Base-by-base conservation (phyloP, 2,888 invertebrate species). In the Aphrophora alni region DNA sequence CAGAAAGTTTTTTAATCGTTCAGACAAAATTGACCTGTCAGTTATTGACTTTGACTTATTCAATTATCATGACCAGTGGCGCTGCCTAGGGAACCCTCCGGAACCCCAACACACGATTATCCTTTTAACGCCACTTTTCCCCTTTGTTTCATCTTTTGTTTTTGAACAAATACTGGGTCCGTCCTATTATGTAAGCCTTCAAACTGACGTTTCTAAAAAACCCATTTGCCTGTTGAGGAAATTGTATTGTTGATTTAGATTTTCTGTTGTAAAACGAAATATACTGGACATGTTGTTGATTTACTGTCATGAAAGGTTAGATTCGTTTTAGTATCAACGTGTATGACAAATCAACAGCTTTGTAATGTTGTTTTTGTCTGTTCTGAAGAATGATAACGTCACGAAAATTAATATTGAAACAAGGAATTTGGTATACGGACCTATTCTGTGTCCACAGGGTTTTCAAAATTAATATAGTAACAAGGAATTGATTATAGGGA, bases 71-170 rank as follows among this genome's bases (percentile, higher is more conserved):
- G 2, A 2, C 7, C 5, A 28, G 59, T 12, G 75, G 27, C 59
- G 69, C 28, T 17, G 27, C 17, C 33, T 21, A 28, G 68, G 33
- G 68, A 28, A 59, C n/a, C 76, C 1, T 59, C 76, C 76, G 68
- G 76, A 68, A 76, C 26, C 59, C 69, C 27, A 59, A 76, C 76
- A 76, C 76, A 59, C 59, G 38, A 74, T 33, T 59, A 76, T 28
- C 76, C 76, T 76, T 76, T 76, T 76, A 76, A n/a, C 76, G 69
- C 33, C 68, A 27, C n/a, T 21, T 26, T 21, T 25, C n/a, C 28
- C 51, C 27, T 27, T 24, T 71, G 17, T 8, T 0, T 14, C 1
- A 3, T 8, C 17, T 27, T 28, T 71, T 71, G 26, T 17, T 71
- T 71, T 71, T 72, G 1, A 28, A 28, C 38, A 38, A 72, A 72